Evolutionary conservation across 2,797 vertebrate genomes (phyloP).

Genomic region (Schizopygopsis pylzovi): DNA sequence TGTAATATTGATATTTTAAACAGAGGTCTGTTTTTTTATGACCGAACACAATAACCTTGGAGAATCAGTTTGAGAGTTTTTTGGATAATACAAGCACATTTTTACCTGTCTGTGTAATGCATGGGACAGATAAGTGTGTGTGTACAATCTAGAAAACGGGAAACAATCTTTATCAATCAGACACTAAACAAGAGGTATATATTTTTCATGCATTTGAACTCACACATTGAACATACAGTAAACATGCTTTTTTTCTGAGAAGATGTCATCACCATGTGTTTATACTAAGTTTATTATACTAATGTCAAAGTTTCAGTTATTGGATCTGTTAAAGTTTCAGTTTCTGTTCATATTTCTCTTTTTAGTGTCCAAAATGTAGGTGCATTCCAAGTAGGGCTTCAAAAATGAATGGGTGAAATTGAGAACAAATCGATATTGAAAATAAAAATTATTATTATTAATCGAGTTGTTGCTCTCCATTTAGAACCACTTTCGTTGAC

Average conservation of each 20-base stretch:
- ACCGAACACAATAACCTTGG: neutral
- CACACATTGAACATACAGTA: neutral
- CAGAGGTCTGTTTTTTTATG: neutral
- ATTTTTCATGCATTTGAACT: neutral
- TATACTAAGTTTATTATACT: neutral
- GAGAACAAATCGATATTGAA: neutral
- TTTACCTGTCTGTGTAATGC: neutral
- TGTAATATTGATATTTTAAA: neutral
- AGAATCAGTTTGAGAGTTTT: neutral
- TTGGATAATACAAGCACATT: neutral
- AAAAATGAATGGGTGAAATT: neutral
- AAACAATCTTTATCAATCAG: neutral
- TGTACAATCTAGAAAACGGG: neutral
- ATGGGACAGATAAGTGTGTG: neutral
- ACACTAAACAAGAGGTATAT: neutral
- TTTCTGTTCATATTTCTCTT: conserved; percentile 3
- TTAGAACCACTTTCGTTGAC: neutral
- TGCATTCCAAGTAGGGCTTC: neutral
- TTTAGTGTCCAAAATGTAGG: neutral
- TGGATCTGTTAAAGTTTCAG: neutral
- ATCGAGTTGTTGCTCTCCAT: too few species aligned
- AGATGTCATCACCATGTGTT: neutral
- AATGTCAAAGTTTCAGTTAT: neutral
- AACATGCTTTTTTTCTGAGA: neutral
- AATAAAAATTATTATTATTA: neutral